Conservation (phyloP, 2,113 vertebrate species). For the Prunella fulvescens region DNA sequence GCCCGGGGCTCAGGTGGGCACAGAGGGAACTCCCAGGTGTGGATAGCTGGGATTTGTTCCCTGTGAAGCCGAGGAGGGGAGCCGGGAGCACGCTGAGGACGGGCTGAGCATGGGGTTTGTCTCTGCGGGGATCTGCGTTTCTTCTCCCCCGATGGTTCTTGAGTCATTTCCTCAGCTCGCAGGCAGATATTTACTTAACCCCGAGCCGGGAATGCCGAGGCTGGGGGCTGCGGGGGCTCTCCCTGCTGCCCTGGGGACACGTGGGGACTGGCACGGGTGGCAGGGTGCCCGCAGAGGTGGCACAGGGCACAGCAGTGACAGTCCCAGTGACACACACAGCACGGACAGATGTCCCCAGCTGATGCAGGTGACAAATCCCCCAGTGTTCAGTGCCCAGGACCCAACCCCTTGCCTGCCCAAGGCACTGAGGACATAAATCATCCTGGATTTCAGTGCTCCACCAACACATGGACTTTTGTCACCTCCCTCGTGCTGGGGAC, state of each 20-base stretch:
- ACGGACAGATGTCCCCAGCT: not conserved
- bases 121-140: constrained; percentile 71
- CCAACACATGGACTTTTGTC: accelerated
- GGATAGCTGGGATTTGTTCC: not conserved
- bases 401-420: accelerated
- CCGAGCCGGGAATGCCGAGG: constrained; percentile 32
- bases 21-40: not conserved
- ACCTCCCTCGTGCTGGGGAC: not conserved
- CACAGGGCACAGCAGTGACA: not conserved
- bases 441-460: accelerated
- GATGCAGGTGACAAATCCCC: not conserved
- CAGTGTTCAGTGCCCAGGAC: not conserved
- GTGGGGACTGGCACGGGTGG: not conserved
- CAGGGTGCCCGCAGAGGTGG: not conserved
- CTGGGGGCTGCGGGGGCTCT: constrained; percentile 21
- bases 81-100: not conserved
- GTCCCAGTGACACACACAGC: accelerated
- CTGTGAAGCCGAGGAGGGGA: not conserved
- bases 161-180: constrained; percentile 72
- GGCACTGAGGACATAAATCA: not conserved
- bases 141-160: constrained; percentile 66
- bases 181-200: constrained; percentile 76
- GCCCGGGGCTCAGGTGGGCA: not conserved
- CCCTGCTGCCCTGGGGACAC: not conserved
- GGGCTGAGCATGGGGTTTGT: constrained; percentile 22